These are phyloP conservation scores for Periphyllus acericola DNA, from an alignment of 2,888 invertebrate species.

Conservation along the genomic window DNA sequence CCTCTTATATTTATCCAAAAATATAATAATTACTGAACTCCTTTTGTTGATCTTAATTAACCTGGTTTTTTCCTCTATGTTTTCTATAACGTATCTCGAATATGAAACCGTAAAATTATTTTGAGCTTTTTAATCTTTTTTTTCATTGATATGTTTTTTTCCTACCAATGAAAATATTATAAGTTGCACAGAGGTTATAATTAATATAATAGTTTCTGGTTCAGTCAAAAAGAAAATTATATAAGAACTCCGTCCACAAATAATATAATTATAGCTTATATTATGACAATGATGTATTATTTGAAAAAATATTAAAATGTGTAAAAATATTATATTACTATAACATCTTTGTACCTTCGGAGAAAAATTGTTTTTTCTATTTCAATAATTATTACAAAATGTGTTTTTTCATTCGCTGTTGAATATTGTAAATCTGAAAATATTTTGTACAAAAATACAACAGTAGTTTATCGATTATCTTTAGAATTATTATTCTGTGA, in stretches of 20 bases:
- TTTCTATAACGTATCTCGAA: background rate
- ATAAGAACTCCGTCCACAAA: background rate
- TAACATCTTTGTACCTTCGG: no score
- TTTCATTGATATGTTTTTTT: background rate
- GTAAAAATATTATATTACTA: no score
- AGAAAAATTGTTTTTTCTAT: no score
- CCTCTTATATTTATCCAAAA: background rate
- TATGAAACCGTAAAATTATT: constrained; percentile 34
- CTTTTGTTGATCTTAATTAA: constrained; percentile 40
- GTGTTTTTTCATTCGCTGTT: no score
- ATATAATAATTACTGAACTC: background rate
- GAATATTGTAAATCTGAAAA: no score
- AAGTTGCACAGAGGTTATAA: background rate
- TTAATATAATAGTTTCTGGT: constrained; percentile 26
- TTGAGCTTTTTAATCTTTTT: constrained; percentile 2
- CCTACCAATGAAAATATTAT: background rate
- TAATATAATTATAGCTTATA: no score
- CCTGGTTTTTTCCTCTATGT: background rate
- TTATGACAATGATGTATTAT: no score
- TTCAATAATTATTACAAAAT: no score
- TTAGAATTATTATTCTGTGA: no score
- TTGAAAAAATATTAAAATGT: no score
- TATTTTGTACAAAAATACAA: no score
- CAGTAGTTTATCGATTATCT: no score
- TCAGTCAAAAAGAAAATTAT: background rate